Evolutionary conservation across 2,888 invertebrate species (phyloP).

Genomic region (Acrobasis suavella): DNA sequence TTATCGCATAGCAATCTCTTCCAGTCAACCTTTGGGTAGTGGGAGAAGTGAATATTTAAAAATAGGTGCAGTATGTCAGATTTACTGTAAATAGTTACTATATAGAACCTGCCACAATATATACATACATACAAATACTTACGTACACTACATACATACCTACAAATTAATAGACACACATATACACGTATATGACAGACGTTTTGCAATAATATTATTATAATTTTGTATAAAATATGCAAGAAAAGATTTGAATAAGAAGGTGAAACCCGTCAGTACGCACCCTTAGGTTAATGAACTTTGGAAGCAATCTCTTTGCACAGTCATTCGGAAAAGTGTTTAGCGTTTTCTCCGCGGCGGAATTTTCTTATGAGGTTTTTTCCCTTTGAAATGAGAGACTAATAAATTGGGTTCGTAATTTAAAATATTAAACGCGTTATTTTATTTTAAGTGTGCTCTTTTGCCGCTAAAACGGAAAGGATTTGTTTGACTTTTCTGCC

Average conservation of each 20-base stretch:
- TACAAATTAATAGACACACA: too few relatives aligned
- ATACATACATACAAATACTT: too few relatives aligned
- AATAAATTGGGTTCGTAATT: conserved; percentile 38
- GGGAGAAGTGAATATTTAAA: too few relatives aligned
- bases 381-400: conserved; percentile 36
- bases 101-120: too few relatives aligned
- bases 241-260: background rate
- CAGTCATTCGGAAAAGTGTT: conserved; percentile 46
- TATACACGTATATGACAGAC: too few relatives aligned
- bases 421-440: conserved; percentile 36
- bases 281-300: conserved; percentile 33
- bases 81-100: too few relatives aligned
- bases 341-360: conserved; percentile 27
- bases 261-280: background rate
- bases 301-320: conserved; percentile 46
- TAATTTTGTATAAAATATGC: too few relatives aligned
- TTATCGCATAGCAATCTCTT: too few relatives aligned
- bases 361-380: conserved; percentile 33
- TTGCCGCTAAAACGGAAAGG: conserved; percentile 20
- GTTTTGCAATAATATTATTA: too few relatives aligned
- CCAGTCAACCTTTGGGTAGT: too few relatives aligned
- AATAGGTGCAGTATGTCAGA: too few relatives aligned
- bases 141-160: too few relatives aligned
- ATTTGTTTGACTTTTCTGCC: conserved; percentile 24
- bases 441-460: conserved; percentile 25